Conservation (phyloP, 2,888 invertebrate species). For the Blastobasis adustella region DNA sequence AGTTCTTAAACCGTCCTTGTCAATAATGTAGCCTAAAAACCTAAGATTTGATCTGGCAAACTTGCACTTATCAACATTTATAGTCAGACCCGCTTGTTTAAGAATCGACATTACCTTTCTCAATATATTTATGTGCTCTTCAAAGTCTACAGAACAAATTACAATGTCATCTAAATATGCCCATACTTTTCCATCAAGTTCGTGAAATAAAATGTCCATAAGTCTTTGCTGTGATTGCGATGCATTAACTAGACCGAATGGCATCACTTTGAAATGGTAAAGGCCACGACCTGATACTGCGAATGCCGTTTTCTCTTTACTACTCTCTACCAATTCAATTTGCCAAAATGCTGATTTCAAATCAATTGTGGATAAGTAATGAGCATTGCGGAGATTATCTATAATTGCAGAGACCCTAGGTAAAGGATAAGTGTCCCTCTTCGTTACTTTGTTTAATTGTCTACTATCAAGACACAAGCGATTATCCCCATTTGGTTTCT, state of each 20-base stretch:
- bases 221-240: slow-evolving; percentile 7
- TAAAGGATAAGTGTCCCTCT: too few species aligned
- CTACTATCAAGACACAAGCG: too few species aligned
- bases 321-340: slow-evolving; percentile 7
- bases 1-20: slow-evolving; percentile 9
- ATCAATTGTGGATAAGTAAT: slow-evolving; percentile 12
- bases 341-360: slow-evolving; percentile 16
- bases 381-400: too few species aligned
- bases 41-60: slow-evolving; percentile 6
- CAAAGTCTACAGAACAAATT: too few species aligned
- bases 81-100: slow-evolving; percentile 1
- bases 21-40: slow-evolving; percentile 11
- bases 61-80: slow-evolving; percentile 6
- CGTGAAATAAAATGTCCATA: too few species aligned
- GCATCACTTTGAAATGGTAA: slow-evolving; percentile 9
- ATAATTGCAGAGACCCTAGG: too few species aligned
- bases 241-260: slow-evolving; percentile 6
- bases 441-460: too few species aligned
- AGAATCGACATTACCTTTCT: too few species aligned
- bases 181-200: too few species aligned
- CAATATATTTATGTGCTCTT: too few species aligned
- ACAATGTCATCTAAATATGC: too few species aligned
- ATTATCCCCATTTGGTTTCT: too few species aligned
- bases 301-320: slow-evolving; percentile 14
- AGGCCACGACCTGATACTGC: slow-evolving; percentile 4